Base-by-base conservation (phyloP, 1,140 invertebrate genomes). In the Drosophila nikananu region DNA sequence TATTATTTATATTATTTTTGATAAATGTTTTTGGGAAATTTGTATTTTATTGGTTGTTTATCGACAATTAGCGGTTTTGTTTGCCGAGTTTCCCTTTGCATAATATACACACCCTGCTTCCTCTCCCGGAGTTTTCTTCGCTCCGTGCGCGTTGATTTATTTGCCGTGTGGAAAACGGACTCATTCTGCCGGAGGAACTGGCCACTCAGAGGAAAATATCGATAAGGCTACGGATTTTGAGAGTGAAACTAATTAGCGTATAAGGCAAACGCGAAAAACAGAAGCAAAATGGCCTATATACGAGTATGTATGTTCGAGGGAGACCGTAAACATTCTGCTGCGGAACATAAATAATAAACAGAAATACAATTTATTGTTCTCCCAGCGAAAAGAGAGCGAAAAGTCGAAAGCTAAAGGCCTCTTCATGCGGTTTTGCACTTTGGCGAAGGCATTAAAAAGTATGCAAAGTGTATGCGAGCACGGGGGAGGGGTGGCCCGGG, bases 1-100 rank as follows among this genome's bases (percentile, higher is more conserved):
- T 89, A 89, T 89, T 89, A 89, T 90, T 89, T 89, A 90, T 86
- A 90, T 89, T 89, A 90, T 89, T 90, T 90, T 89, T 90, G 86
- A 90, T 90, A 91, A 91, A 90, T 90, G 86, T 75, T 80, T 90
- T 90, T 90, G 79, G 86, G 86, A 90, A 90, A 90, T 90, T 90
- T 82, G 86, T 90, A 91, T 90, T 90, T 90, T 90, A 90, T 90
- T 90, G 86, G 79, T 91, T 91, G 86, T 90, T 90, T 90, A 90
- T 90, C 86, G 86, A 90, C 86, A 90, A 90, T 90, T 90, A 90
- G 86, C 82, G 86, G 86, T 91, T 89, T 73, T 91, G 86, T 90
- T 89, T 89, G 84, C 60, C 64, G 64, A 76, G 75, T 77, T 78
- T 89, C 73, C 60, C 48, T 79, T 66, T 62, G 83, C 71, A 78